Conservation (phyloP, 2,888 invertebrate species). For the Lepetodrilus schrolli region DNA sequence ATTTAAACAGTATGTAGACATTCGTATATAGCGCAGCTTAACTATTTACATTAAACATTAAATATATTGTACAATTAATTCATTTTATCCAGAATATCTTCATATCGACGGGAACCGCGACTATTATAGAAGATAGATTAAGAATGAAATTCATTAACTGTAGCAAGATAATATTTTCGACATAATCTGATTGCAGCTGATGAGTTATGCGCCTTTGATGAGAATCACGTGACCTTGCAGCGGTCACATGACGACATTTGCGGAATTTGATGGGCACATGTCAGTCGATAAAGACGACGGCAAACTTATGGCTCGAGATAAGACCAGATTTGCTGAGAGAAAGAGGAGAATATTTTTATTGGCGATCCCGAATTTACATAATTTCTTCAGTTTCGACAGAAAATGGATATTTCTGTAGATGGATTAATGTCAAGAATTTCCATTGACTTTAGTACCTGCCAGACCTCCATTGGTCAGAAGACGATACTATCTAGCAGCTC, state of each 20-base stretch:
- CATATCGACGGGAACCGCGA: too few species aligned
- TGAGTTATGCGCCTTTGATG: conserved; percentile 9
- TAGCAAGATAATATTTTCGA: conserved; percentile 11
- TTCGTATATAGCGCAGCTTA: too few species aligned
- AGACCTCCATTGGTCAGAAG: too few species aligned
- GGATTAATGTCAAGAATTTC: not conserved
- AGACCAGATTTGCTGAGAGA: not conserved
- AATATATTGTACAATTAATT: too few species aligned
- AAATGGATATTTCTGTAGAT: not conserved
- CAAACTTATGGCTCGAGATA: not conserved
- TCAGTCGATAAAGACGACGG: not conserved
- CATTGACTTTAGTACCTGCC: too few species aligned
- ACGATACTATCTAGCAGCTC: too few species aligned
- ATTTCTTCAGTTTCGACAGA: not conserved
- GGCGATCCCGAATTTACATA: not conserved
- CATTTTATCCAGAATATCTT: too few species aligned
- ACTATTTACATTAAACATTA: too few species aligned
- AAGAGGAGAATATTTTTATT: not conserved
- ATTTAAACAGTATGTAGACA: too few species aligned
- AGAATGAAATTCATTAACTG: conserved; percentile 23
- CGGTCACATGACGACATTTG: conserved; percentile 21
- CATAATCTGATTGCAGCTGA: conserved; percentile 8
- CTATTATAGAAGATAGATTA: not conserved
- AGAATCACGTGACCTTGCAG: not conserved
- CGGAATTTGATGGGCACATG: conserved; percentile 4